Base-by-base conservation (phyloP, 2,113 vertebrate genomes). In the Ptilonorhynchus violaceus region DNA sequence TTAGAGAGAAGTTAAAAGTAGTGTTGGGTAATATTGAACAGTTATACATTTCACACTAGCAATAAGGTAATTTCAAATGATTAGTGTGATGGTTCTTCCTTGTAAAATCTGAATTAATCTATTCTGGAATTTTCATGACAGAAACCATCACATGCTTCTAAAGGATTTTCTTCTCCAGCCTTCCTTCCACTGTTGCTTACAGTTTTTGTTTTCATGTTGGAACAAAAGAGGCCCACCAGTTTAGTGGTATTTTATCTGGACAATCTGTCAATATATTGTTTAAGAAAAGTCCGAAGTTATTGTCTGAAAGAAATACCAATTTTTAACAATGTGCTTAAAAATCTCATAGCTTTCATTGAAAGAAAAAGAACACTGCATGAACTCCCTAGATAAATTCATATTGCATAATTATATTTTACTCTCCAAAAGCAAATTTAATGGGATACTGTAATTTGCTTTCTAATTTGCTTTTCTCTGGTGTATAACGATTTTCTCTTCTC, bases 341-440 rank as follows among this genome's bases (percentile, higher is more conserved):
- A 70, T 70, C 18, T 52, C 39, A 15, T n/a, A 21, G 21, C 15
- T 93, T 74, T 77, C 1, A 7, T 53, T 93, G 31, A 27, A 62
- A 94, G 56, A 37, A 80, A 82, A 85, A 68, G 15, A 80, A 37
- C 8, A 24, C 22, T 64, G 35, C 31, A 20, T 76, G 28, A 93
- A 68, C 13, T 56, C 55, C 24, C 35, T 86, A 30, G 47, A 47
- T 66, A 95, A 90, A 85, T 91, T 94, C 42, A 13, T 82, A 23
- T 59, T 81, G 53, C 58, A n/a, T 79, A 79, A 93, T 96, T 77
- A 50, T 53, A 75, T 93, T 92, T 95, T 92, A 72, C 42, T 22
- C 52, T 80, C 63, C 28, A 63, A 85, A 81, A 90, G 37, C 42
- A 89, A 62, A 83, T 80, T 89, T 90, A 92, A 37, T 89, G 56